phyloP scores from a whole-genome alignment of 2,888 invertebrate species.

The Eristalis intricaria region DNA sequence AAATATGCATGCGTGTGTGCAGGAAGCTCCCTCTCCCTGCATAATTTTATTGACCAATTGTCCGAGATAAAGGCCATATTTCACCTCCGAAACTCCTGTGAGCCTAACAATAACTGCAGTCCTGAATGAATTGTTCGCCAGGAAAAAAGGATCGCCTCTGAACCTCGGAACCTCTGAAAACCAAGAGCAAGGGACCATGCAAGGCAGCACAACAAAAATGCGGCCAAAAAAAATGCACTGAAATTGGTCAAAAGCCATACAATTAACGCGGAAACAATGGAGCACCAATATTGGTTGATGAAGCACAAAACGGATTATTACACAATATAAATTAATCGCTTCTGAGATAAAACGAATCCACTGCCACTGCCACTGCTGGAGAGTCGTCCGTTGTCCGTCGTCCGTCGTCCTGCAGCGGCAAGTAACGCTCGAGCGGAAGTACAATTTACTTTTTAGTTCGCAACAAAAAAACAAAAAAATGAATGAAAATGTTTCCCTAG shows the following conservation, averaged over 20 bases:
- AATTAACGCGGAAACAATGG: slow-evolving; percentile 81
- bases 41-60: slow-evolving; percentile 71
- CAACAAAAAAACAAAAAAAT: slow-evolving; percentile 21
- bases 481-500: slow-evolving; percentile 62
- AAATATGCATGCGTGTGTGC: slow-evolving; percentile 15
- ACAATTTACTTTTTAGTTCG: slow-evolving; percentile 70
- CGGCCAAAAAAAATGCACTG: slow-evolving; percentile 23
- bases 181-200: background rate
- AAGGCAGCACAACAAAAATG: slow-evolving; percentile 5
- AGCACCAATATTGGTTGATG: slow-evolving; percentile 80
- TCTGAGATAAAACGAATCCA: slow-evolving; percentile 69
- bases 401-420: slow-evolving; percentile 40
- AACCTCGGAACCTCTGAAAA: background rate
- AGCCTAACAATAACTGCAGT: slow-evolving; percentile 68
- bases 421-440: slow-evolving; percentile 64
- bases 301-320: slow-evolving; percentile 81
- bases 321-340: slow-evolving; percentile 79
- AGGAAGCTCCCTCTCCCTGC: slow-evolving; percentile 37
- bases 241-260: slow-evolving; percentile 80
- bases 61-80: slow-evolving; percentile 70
- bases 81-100: slow-evolving; percentile 67
- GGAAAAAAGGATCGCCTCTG: background rate
- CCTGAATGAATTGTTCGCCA: slow-evolving; percentile 61
- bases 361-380: slow-evolving; percentile 5
- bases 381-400: no score